Evolutionary conservation across 2,888 invertebrate genomes (phyloP), one percentile per base, ranked within the genome.

Genomic region (Marasmarcha lunaedactyla): DNA sequence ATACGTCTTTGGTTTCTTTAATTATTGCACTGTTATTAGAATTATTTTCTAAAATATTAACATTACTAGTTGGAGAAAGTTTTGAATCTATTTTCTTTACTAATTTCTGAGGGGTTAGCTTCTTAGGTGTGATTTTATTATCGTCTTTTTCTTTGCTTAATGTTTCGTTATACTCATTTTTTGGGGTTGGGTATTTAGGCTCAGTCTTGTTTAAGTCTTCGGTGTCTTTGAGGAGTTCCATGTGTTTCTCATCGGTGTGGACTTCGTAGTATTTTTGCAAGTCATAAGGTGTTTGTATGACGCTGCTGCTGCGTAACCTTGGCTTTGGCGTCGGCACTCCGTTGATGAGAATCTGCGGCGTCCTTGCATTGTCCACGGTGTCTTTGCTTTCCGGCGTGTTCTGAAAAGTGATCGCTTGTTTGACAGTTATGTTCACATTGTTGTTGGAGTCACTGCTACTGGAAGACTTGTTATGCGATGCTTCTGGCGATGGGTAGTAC

Each of bases 251-350:
- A 46, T 83, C 84, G n/a, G 59, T 61, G 54, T 84, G 83, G 43
- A 83, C 62, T 63, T 84, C 77, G 33, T 77, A 77, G 55, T 84
- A 84, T 51, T 78, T 78, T 49, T 84, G 81, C 46, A 84, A 58
- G 52, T 84, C 84, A 46, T 84, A 84, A 1, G 84, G 84, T 39
- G 84, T 84, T 48, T 84, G 84, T 55, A 84, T 84, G 14, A 84
- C 67, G 46, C 83, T 84, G 45, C 83, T 79, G 48, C 84, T 83
- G 43, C 83, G 59, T 39, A 76, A 61, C 38, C 83, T 61, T 1
- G 79, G 78, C 44, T 77, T 83, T 1, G 83, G 78, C 2, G 64
- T 71, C 2, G 81, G 79, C 26, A 54, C 52, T 35, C 51, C 59
- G 33, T 46, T 49, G 41, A 47, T 57, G 39, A 52, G 45, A 37